These are phyloP conservation scores for Poecilia picta DNA, from an alignment of 2,797 vertebrate species.

Conservation along the genomic window DNA sequence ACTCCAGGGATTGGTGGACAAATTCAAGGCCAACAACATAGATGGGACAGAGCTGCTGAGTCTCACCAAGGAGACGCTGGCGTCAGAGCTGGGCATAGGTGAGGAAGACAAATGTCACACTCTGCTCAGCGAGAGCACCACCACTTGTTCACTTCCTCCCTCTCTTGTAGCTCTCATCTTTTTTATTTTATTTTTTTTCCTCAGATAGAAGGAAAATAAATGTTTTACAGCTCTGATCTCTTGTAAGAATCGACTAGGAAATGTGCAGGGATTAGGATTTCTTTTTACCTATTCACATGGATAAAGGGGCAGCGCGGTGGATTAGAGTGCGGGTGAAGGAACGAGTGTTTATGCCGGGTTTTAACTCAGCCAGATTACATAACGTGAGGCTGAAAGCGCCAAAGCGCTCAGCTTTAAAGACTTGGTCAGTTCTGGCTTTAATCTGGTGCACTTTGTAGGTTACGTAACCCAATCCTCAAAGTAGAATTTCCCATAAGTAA, in stretches of 20 bases:
- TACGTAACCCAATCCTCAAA: constrained; percentile 67
- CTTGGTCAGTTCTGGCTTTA: constrained; percentile 57
- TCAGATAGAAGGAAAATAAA: constrained; percentile 9
- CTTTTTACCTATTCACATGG: constrained; percentile 28
- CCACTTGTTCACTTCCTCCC: constrained; percentile 17
- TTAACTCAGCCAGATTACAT: constrained; percentile 54
- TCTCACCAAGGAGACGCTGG: constrained; percentile 90
- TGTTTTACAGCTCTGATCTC: constrained; percentile 20
- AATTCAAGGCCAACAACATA: constrained; percentile 92
- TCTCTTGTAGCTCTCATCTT: constrained; percentile 1
- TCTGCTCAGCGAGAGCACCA: constrained; percentile 14
- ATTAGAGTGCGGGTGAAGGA: constrained; percentile 47
- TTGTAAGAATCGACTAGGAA: constrained; percentile 10
- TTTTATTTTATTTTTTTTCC: neutral
- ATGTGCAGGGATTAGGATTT: constrained; percentile 29
- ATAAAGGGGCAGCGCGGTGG: constrained; percentile 37
- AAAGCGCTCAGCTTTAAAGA: constrained; percentile 49
- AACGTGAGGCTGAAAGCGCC: constrained; percentile 41
- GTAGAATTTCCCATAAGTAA: constrained; percentile 45
- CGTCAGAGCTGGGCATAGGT: constrained; percentile 92
- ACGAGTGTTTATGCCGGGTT: constrained; percentile 33
- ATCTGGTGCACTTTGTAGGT: constrained; percentile 61
- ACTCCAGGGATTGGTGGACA: constrained; percentile 82
- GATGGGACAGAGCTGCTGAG: constrained; percentile 90
- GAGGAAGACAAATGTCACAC: constrained; percentile 68